phyloP scores from a whole-genome alignment of 1,140 invertebrate species.

The Atta cephalotes region DNA sequence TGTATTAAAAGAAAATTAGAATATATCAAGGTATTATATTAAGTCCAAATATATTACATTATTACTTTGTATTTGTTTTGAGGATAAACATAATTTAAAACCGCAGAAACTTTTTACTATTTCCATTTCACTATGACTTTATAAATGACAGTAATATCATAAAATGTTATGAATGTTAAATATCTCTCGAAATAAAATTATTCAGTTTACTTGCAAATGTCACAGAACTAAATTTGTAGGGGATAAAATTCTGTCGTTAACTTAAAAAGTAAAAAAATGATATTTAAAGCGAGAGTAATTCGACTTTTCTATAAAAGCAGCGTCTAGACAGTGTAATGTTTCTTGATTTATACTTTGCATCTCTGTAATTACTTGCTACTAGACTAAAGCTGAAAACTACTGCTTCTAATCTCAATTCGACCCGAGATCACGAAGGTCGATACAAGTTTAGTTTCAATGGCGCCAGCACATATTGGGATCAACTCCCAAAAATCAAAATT shows the following conservation, averaged over 20 bases:
- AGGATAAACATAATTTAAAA: background rate
- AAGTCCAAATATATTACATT: background rate
- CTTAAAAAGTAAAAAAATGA: background rate
- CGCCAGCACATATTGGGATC: background rate
- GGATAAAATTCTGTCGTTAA: background rate
- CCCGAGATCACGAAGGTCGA: conserved; percentile 24
- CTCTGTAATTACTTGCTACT: conserved; percentile 30
- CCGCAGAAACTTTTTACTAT: background rate
- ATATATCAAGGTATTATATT: background rate
- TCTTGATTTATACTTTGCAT: conserved; percentile 7
- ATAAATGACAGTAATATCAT: background rate
- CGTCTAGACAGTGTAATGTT: conserved; percentile 1
- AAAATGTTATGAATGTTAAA: conserved; percentile 3
- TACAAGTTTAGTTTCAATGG: conserved; percentile 42
- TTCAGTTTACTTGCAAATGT: conserved; percentile 6
- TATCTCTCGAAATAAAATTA: conserved; percentile 4
- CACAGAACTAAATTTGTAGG: background rate
- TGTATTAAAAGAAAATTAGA: conserved; percentile 6
- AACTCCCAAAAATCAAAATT: conserved; percentile 29
- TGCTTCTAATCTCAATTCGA: background rate
- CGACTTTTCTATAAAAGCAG: background rate
- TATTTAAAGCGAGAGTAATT: background rate
- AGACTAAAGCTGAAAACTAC: conserved; percentile 26
- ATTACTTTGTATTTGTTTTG: background rate
- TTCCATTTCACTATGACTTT: background rate